Base-by-base conservation (phyloP, 2,797 vertebrate genomes). In the Peromyscus melanophrys region DNA sequence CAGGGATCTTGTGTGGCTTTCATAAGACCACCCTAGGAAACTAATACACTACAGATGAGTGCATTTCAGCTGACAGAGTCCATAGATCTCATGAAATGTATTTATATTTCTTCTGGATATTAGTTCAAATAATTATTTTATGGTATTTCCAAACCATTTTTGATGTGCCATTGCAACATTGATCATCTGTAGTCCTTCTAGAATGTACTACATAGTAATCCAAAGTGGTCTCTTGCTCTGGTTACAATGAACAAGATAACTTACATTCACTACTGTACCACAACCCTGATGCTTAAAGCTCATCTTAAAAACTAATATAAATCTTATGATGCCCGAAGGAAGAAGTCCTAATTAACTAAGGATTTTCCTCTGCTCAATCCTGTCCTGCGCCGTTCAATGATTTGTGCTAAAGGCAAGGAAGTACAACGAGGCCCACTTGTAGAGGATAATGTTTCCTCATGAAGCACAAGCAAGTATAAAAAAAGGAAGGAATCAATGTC, bases 401-500 rank as follows among this genome's bases (percentile, higher is more conserved):
- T 91, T 92, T 97, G 61, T 91, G 75, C 94, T 85, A 86, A 90
- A 90, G 87, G 95, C 85, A 92, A 96, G 43, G 59, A 86, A 93
- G 77, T 71, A 82, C 86, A 80, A 96, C 75, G 80, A 78, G 43
- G 17, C 77, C 10, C 25, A 9, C 37, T 87, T 95, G 49, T 95
- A 83, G 6, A 6, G 43, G 76, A 90, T 69, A 76, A 84, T 61
- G 81, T 75, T 96, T 95, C 83, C 31, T 86, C 57, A 17, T 94
- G 92, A 89, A 89, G 67, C 73, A 95, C 3, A 63, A 95, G 84
- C 49, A 69, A 82, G 49, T 55, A 96, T 59, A 3, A 13, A 96
- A 88, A 59, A 96, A 80, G 16, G 23, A 93, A 95, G 78, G 94
- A 94, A 96, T 96, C 95, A 95, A 96, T 96, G 95, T 65, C 84